A percentile compares a stretch with the other conserved stretches of the same genome.
phyloP scores from a whole-genome alignment of 2,888 invertebrate genomes.

The Lasioglossum lativentre region DNA sequence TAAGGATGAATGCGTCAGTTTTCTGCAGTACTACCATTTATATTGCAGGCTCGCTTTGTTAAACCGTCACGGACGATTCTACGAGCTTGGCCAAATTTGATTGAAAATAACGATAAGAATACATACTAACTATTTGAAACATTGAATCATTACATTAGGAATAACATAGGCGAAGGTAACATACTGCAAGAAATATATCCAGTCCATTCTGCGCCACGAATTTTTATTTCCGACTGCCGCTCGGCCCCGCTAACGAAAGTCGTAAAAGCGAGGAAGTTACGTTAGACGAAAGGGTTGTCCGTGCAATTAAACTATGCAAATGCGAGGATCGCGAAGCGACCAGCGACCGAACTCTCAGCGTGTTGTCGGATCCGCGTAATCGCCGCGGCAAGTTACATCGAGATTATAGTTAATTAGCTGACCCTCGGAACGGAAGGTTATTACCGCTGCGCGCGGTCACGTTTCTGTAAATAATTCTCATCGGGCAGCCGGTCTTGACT shows the following conservation, averaged over 20 bases:
- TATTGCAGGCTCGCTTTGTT: neutral
- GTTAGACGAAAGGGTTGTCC: constrained; percentile 14
- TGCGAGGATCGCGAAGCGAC: constrained; percentile 37
- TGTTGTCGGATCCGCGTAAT: constrained; percentile 62
- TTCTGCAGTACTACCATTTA: neutral
- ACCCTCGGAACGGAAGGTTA: constrained; percentile 47
- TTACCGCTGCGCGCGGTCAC: constrained; percentile 41
- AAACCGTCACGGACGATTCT: neutral
- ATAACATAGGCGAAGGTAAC: neutral
- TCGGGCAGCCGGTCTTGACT: neutral
- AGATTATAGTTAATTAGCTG: constrained; percentile 63
- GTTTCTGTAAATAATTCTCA: constrained; percentile 40
- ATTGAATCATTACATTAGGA: neutral
- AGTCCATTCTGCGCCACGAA: neutral
- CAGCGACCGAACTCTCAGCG: constrained; percentile 46
- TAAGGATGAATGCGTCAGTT: neutral
- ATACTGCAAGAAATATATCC: neutral
- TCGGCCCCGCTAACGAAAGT: neutral
- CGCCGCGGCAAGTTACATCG: constrained; percentile 53
- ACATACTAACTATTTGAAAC: neutral
- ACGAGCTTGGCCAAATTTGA: neutral
- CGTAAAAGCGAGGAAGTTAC: neutral
- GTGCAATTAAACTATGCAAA: constrained; percentile 64
- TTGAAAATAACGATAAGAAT: neutral
- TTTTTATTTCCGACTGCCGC: neutral